Evolutionary conservation across 2,888 invertebrate genomes (phyloP), one percentile per base, ranked within the genome.

Genomic region (Caenorhabditis sinica): DNA sequence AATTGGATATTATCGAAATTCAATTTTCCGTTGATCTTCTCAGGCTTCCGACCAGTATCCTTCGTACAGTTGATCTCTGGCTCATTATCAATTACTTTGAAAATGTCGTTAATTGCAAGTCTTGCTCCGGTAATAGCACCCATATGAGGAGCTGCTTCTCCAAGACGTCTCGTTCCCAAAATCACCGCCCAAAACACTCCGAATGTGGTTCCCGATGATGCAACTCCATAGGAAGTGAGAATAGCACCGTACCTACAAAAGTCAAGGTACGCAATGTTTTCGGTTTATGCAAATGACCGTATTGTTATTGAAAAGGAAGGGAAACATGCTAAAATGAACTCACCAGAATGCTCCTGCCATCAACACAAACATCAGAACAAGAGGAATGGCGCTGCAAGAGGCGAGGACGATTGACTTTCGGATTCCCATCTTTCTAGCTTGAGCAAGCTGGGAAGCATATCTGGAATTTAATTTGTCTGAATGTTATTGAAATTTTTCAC

Each of bases 71-170:
- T 94, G 43, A 94, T 94, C 28, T 90, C 91, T 0, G 94, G 93
- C 87, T 93, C 92, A 45, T 93, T 90, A 82, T 94, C 93, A 82
- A 94, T 93, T 23, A 94, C 93, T 20, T 93, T 91, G 81, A 93
- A 93, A 9, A 94, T 92, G 5, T 93, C 93, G 4, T 95, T 95
- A 0, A 95, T 96, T 0, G 96, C 96, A 0, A 96, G 96, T 90
- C 95, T 95, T 0, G 96, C 96, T 33, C 95, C 95, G 0, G 96
- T 95, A 89, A 97, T 95, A 9, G 95, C 95, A 92, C 96, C 96
- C 92, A 96, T 95, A 79, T 96, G 95, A 0, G 96, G 96, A 0
- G 96, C 95, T 0, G 96, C 95, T 93, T 96, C 95, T 17, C 96
- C 96, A 83, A 97, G 89, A 6, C 93, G 93, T 87, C 93, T 93